A percentile compares a stretch with the other conserved stretches of the same genome.
These are phyloP conservation scores for Notolabrus celidotus DNA, from an alignment of 2,797 vertebrate species.

Conservation along the genomic window DNA sequence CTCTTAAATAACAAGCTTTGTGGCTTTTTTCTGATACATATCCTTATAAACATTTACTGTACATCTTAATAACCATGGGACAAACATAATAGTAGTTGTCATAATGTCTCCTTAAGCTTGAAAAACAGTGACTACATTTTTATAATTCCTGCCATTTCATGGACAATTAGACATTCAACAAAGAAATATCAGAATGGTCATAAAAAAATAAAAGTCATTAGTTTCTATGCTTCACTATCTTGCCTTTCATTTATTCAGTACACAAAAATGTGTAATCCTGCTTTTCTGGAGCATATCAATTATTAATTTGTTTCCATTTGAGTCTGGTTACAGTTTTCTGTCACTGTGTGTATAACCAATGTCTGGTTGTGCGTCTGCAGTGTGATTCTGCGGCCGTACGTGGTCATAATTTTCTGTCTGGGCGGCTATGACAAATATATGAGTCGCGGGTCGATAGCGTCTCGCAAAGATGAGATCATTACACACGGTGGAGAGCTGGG, in stretches of 20 bases:
- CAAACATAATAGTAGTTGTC: no score
- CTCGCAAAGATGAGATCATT: conserved; percentile 80
- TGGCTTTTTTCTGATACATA: no score
- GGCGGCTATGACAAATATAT: conserved; percentile 72
- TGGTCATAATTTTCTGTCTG: conserved; percentile 72
- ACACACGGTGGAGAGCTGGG: conserved; percentile 61
- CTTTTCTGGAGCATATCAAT: conserved; percentile 9
- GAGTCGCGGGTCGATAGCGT: conserved; percentile 76
- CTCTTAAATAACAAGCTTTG: background rate
- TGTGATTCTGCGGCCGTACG: conserved; percentile 53
- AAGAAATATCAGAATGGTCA: background rate
- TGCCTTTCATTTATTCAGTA: background rate
- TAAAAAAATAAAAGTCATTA: background rate
- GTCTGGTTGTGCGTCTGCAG: conserved; percentile 26
- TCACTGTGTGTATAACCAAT: conserved; percentile 26
- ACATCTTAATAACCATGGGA: no score
- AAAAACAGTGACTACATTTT: no score
- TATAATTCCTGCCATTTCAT: background rate
- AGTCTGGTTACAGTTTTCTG: conserved; percentile 18
- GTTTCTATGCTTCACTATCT: background rate
- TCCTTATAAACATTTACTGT: no score
- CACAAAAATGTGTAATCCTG: background rate
- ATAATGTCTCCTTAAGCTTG: no score
- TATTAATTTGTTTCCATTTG: conserved; percentile 17
- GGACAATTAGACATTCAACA: background rate